A percentile compares a stretch with the other conserved stretches of the same genome.
These are phyloP conservation scores for Chauna torquata DNA, from an alignment of 2,113 vertebrate genomes.

Conservation along the genomic window DNA sequence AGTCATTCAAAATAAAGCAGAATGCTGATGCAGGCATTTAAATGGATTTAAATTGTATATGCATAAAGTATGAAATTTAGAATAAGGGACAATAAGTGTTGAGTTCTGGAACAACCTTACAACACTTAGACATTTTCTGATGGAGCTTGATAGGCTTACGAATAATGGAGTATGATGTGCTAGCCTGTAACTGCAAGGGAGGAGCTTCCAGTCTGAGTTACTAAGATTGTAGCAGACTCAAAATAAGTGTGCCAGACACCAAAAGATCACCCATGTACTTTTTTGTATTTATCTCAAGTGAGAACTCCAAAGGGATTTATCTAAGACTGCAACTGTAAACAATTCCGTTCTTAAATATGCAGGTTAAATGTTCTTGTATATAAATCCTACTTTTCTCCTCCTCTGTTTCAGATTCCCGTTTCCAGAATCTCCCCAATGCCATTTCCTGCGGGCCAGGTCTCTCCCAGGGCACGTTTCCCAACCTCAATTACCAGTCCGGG, in stretches of 20 bases:
- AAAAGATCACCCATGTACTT: rapidly evolving
- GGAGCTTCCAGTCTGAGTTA: not conserved
- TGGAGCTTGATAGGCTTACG: not conserved
- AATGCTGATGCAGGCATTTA: not conserved
- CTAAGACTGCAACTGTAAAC: rapidly evolving
- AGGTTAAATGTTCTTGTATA: rapidly evolving
- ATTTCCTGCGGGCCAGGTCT: conserved; percentile 84
- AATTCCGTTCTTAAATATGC: rapidly evolving
- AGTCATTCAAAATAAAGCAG: not conserved
- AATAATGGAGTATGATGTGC: rapidly evolving
- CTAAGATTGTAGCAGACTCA: rapidly evolving
- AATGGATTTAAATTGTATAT: rapidly evolving
- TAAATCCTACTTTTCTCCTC: not conserved
- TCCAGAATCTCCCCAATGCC: conserved; percentile 86
- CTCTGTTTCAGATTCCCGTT: conserved; percentile 86
- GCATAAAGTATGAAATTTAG: rapidly evolving
- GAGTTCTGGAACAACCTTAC: not conserved
- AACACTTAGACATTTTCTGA: not conserved
- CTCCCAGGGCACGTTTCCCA: conserved; percentile 85
- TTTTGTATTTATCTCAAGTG: rapidly evolving
- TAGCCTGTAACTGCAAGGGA: rapidly evolving
- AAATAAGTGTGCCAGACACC: rapidly evolving
- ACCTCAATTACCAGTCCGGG: conserved; percentile 82
- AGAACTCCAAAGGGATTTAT: not conserved
- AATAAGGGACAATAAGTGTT: not conserved